Evolutionary conservation across 1,140 invertebrate species (phyloP), one percentile per base, ranked within the genome.

Genomic region (Pristionchus pacificus): DNA sequence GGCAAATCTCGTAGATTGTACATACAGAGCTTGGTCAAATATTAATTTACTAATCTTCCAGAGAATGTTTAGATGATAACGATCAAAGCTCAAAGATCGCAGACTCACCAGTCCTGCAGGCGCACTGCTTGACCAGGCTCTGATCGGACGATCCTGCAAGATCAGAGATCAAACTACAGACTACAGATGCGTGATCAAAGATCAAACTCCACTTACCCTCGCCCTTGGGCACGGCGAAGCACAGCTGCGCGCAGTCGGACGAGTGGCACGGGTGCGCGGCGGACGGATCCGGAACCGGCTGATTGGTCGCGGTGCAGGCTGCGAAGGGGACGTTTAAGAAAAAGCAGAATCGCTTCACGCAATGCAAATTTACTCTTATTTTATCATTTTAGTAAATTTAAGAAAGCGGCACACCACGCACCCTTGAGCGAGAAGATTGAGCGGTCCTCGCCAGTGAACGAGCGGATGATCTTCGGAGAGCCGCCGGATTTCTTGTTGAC

Each of bases 201-300:
- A 57, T 57, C 0, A 57, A 57, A 57, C 24, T 19, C 24, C 24
- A 61, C 3, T 63, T 63, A 14, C n/a, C 19, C 24, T 38, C 19
- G 19, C 70, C 61, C 13, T 49, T 72, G 0, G 84, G 85, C 6
- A 86, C 80, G 15, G 85, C 83, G 80, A 98, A 98, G 80, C 95
- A 98, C 55, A 98, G 89, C 81, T 97, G 95, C 63, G 93, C 90
- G 80, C 96, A 98, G 57, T 90, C 91, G 0, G 80, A 77, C 14
- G 77, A 76, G 31, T 81, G 80, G 55, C 80, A 82, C 15, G 81
- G 81, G 64, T 83, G 82, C 13, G 79, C 69, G 1, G 66, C 49
- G 29, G 70, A 69, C n/a, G 75, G 72, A 27, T 82, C 79, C 2
- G 81, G 74, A 58, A 79, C 73, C 1, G 81, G 81, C 30, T 83